Conservation (phyloP, 2,797 vertebrate genomes). For the Ctenopoma kingsleyae region DNA sequence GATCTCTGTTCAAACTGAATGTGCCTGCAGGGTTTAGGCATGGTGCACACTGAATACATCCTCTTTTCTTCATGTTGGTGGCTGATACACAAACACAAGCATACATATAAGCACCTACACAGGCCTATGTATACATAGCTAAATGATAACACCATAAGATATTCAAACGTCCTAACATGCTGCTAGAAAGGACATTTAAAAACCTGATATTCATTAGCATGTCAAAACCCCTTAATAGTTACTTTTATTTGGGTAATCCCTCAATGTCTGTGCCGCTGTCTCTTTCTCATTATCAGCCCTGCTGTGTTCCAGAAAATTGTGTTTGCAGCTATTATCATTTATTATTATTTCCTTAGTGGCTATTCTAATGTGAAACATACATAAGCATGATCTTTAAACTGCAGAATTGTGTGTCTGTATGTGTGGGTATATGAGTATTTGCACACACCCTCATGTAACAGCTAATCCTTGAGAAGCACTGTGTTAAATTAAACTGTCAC, state of each 20-base stretch:
- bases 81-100: constrained; percentile 7
- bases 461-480: constrained; percentile 71
- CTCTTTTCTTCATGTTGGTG: constrained; percentile 7
- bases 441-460: constrained; percentile 37
- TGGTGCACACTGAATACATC: constrained; percentile 30
- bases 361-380: constrained; percentile 61
- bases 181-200: not conserved
- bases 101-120: constrained; percentile 4
- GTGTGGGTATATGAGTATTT: constrained; percentile 17
- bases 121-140: not conserved
- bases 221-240: constrained; percentile 9
- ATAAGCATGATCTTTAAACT: constrained; percentile 62
- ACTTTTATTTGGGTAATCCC: constrained; percentile 18
- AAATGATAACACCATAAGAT: not conserved
- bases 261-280: not conserved
- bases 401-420: constrained; percentile 27
- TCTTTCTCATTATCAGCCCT: constrained; percentile 37
- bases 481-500: constrained; percentile 79
- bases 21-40: constrained; percentile 48
- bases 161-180: not conserved
- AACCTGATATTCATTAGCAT: not conserved
- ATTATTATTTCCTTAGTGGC: constrained; percentile 63
- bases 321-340: constrained; percentile 49
- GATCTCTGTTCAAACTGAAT: constrained; percentile 57
- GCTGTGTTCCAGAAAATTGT: constrained; percentile 48